These are phyloP conservation scores for Agonopterix arenella DNA, from an alignment of 2,888 invertebrate genomes.

Conservation along the genomic window DNA sequence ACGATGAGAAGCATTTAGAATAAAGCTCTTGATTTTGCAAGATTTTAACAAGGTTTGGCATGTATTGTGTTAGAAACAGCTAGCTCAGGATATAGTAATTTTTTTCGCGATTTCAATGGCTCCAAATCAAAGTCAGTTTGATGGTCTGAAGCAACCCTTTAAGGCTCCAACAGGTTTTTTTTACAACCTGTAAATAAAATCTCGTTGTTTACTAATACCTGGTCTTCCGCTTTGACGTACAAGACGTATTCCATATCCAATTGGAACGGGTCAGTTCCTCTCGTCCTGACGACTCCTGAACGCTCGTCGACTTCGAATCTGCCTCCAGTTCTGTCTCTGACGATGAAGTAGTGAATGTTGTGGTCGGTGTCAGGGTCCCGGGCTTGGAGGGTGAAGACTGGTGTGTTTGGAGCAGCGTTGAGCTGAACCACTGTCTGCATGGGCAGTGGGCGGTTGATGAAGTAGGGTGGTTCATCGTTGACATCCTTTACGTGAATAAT, in stretches of 20 bases:
- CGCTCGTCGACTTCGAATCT: slow-evolving; percentile 92
- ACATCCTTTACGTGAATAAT: slow-evolving; percentile 97
- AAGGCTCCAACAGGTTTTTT: too few relatives aligned
- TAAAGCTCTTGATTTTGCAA: too few relatives aligned
- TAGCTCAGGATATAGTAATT: too few relatives aligned
- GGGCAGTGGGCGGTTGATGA: slow-evolving; percentile 97
- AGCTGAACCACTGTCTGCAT: slow-evolving; percentile 98
- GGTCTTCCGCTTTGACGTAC: slow-evolving; percentile 97
- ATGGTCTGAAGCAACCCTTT: too few relatives aligned
- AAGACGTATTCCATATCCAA: slow-evolving; percentile 97
- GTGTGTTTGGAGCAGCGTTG: slow-evolving; percentile 96
- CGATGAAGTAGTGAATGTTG: slow-evolving; percentile 97
- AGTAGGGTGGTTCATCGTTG: slow-evolving; percentile 97
- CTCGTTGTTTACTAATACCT: slow-evolving; percentile 55
- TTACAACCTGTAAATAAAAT: background rate
- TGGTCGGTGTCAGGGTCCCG: slow-evolving; percentile 97
- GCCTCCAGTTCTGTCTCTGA: slow-evolving; percentile 90
- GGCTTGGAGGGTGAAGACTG: slow-evolving; percentile 98
- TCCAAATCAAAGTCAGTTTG: too few relatives aligned
- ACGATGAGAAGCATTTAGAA: too few relatives aligned
- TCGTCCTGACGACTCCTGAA: slow-evolving; percentile 93
- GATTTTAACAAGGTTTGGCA: too few relatives aligned
- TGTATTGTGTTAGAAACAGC: too few relatives aligned
- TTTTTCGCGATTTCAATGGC: too few relatives aligned
- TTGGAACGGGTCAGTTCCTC: slow-evolving; percentile 94